Conservation (phyloP, 2,797 vertebrate genomes). For the Echeneis naucrates region DNA sequence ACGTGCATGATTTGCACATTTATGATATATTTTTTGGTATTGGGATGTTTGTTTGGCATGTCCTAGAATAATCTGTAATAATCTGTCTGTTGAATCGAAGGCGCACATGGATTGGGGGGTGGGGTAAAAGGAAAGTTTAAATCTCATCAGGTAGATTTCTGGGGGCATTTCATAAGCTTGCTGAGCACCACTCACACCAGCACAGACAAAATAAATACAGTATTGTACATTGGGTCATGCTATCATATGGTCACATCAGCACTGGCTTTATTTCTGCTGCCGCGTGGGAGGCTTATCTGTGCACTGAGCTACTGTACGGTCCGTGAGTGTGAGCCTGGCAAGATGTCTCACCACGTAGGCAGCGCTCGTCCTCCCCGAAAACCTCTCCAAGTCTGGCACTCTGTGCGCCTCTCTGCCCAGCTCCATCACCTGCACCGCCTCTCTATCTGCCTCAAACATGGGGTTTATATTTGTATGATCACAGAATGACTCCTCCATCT, state of each 20-base stretch:
- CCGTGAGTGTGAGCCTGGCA: constrained; percentile 15
- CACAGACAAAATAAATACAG: constrained; percentile 25
- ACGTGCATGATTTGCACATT: too few species aligned
- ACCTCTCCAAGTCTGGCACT: constrained; percentile 14
- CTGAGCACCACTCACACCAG: constrained; percentile 16
- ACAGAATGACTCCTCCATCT: not conserved
- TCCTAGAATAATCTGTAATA: too few species aligned
- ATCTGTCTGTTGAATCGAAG: not conserved
- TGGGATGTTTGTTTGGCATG: not conserved
- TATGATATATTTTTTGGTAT: not conserved
- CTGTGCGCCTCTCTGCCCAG: constrained; percentile 2
- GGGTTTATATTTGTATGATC: constrained; percentile 12
- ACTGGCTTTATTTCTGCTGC: constrained; percentile 42
- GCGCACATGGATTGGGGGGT: too few species aligned
- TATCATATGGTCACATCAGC: constrained; percentile 38
- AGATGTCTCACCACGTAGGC: constrained; percentile 57
- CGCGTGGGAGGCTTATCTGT: constrained; percentile 58
- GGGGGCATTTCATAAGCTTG: not conserved
- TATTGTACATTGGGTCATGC: constrained; percentile 41
- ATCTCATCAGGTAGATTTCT: constrained; percentile 15
- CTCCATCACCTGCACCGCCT: not conserved
- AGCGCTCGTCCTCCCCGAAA: constrained; percentile 32
- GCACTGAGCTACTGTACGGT: constrained; percentile 21
- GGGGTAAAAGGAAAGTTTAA: not conserved
- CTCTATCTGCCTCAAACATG: not conserved